phyloP scores from a whole-genome alignment of 2,888 invertebrate species.

The Amphipoea oculea region DNA sequence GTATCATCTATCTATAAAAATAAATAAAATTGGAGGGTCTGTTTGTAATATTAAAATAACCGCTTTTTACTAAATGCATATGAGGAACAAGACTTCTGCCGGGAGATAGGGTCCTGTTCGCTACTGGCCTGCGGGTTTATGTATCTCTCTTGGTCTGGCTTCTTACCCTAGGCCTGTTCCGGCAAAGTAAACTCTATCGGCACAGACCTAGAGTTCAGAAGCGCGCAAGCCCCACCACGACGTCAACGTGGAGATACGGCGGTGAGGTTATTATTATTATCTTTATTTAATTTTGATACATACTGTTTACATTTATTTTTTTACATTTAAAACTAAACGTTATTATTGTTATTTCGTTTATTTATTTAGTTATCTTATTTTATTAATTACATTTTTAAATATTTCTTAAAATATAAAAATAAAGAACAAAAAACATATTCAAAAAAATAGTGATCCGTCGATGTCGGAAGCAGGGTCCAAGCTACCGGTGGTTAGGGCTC shows the following conservation, averaged over 20 bases:
- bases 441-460: too few relatives aligned
- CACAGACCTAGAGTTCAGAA: background rate
- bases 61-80: too few relatives aligned
- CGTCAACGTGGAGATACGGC: slow-evolving; percentile 6
- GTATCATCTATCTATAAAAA: too few relatives aligned
- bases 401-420: too few relatives aligned
- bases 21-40: too few relatives aligned
- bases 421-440: too few relatives aligned
- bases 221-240: slow-evolving; percentile 2
- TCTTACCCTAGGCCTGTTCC: background rate
- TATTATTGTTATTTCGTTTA: background rate
- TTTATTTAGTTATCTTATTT: too few relatives aligned
- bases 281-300: background rate
- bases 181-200: background rate
- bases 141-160: slow-evolving; percentile 7
- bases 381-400: too few relatives aligned
- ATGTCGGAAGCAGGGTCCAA: too few relatives aligned
- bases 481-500: too few relatives aligned
- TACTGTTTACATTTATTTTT: background rate
- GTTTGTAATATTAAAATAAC: too few relatives aligned
- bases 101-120: background rate
- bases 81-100: background rate
- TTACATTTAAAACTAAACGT: background rate
- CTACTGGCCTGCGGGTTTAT: background rate
- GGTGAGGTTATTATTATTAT: background rate